These are phyloP conservation scores for Sarcophaga bullata DNA, from an alignment of 1,140 invertebrate species.

Conservation along the genomic window DNA sequence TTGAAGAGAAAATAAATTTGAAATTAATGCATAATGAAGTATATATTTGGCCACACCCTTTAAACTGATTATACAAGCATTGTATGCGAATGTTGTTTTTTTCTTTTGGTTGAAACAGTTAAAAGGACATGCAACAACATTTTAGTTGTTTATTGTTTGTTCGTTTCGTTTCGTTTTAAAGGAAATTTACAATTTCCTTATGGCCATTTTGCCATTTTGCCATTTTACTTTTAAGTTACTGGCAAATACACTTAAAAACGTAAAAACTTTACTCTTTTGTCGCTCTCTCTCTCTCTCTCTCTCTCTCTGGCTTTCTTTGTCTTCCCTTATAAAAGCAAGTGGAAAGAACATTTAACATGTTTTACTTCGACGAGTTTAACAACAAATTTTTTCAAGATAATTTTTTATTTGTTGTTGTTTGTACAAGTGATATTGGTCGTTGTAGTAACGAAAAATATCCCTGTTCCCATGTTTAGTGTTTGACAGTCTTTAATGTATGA, in stretches of 20 bases:
- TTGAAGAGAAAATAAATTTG: too few relatives aligned
- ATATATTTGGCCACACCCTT: too few relatives aligned
- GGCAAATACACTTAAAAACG: conserved; percentile 31
- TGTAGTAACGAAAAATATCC: neutral
- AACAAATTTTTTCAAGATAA: neutral
- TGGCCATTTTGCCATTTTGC: conserved; percentile 34
- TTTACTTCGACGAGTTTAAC: neutral
- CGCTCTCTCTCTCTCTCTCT: neutral
- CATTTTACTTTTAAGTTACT: conserved; percentile 36
- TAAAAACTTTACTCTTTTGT: neutral
- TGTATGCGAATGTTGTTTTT: neutral
- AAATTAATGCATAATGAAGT: too few relatives aligned
- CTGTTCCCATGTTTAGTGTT: neutral
- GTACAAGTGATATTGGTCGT: too few relatives aligned
- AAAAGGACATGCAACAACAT: conserved; percentile 8
- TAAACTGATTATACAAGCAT: neutral
- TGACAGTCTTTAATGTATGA: conserved; percentile 16
- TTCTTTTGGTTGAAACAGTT: neutral
- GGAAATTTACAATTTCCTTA: conserved; percentile 40
- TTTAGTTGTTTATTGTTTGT: conserved; percentile 17
- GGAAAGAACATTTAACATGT: neutral
- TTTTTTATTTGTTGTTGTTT: too few relatives aligned
- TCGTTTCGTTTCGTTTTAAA: conserved; percentile 22
- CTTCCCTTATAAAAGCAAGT: neutral
- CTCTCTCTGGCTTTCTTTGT: neutral